A percentile compares a stretch with the other conserved stretches of the same genome.
These are phyloP conservation scores for Caenorhabditis afra DNA, from an alignment of 2,888 invertebrate genomes.

Conservation along the genomic window DNA sequence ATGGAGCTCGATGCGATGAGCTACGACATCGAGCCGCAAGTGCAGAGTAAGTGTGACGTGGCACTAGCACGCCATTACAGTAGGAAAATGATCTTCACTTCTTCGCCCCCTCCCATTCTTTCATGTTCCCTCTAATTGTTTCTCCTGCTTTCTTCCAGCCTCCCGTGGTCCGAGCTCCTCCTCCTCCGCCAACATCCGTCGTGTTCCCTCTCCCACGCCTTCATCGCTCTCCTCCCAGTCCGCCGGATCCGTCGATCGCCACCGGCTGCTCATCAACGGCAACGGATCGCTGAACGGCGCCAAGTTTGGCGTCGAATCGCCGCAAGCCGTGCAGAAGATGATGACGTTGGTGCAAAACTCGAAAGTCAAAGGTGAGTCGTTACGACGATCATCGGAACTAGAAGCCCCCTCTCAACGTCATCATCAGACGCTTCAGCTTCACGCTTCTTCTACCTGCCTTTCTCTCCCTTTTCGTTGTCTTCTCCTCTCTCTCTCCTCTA, in stretches of 20 bases:
- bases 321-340: conserved; percentile 96
- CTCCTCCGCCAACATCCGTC: conserved; percentile 49
- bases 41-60: conserved; percentile 30
- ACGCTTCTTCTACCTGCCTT: too few relatives aligned
- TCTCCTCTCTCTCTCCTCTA: conserved; percentile 12
- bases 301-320: conserved; percentile 89
- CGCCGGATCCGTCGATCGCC: conserved; percentile 80
- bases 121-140: background rate
- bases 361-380: conserved; percentile 61
- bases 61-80: too few relatives aligned
- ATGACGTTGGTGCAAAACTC: conserved; percentile 85
- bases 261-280: conserved; percentile 48
- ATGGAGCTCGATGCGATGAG: conserved; percentile 91
- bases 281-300: conserved; percentile 59
- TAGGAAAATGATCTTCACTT: too few relatives aligned
- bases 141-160: conserved; percentile 19
- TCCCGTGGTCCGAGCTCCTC: conserved; percentile 41
- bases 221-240: conserved; percentile 89
- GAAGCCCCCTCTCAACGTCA: background rate
- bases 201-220: conserved; percentile 90
- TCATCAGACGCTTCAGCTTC: background rate
- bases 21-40: conserved; percentile 88
- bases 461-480: conserved; percentile 8
- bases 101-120: too few relatives aligned
- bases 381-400: background rate